These are phyloP conservation scores for Ellobius talpinus DNA, from an alignment of 2,113 vertebrate species.

Conservation along the genomic window DNA sequence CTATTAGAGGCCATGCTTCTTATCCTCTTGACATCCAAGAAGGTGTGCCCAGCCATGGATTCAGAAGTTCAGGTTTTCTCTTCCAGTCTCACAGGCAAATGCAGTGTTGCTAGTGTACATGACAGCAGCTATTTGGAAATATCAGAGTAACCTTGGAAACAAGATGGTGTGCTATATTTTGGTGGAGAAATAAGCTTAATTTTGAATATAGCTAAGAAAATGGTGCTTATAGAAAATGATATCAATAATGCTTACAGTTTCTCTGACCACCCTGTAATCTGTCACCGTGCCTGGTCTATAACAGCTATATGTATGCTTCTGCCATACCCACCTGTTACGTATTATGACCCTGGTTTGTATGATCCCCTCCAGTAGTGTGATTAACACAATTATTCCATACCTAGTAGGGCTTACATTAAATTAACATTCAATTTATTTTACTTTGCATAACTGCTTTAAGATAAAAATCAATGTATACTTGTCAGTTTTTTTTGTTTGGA, in stretches of 20 bases:
- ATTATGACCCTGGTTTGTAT: not conserved
- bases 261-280: not conserved
- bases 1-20: not conserved
- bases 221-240: not conserved
- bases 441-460: constrained; percentile 40
- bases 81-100: not conserved
- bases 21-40: constrained; percentile 26
- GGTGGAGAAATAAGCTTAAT: constrained; percentile 56
- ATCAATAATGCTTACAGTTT: not conserved
- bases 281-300: not conserved
- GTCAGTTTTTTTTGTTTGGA: not conserved
- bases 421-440: constrained; percentile 47
- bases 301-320: constrained; percentile 16
- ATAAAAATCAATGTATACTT: constrained; percentile 36
- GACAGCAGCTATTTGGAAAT: constrained; percentile 43
- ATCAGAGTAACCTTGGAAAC: not conserved
- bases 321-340: not conserved
- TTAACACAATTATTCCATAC: constrained; percentile 39
- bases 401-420: not conserved
- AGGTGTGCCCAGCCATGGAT: not conserved
- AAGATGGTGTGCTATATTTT: not conserved
- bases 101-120: not conserved
- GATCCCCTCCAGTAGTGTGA: not conserved
- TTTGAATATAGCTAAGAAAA: constrained; percentile 30
- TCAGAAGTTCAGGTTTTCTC: not conserved